Evolutionary conservation across 2,797 vertebrate genomes (phyloP).

Genomic region (Aotus griseimembra): DNA sequence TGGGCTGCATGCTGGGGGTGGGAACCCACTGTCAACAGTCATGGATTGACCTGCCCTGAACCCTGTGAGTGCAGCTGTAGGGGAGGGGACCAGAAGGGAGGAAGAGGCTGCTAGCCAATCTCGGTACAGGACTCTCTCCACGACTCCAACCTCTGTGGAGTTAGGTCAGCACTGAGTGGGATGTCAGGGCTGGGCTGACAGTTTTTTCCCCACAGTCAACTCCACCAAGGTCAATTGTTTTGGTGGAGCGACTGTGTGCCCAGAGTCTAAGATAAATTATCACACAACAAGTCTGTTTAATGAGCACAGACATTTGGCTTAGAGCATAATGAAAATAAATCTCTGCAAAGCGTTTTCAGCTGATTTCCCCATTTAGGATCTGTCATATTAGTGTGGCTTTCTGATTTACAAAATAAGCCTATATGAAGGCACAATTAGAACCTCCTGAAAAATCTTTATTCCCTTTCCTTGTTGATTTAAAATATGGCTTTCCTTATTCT

Average conservation of each 20-base stretch:
- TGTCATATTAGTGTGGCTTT: not conserved
- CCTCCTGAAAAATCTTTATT: not conserved
- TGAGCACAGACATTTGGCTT: constrained; percentile 50
- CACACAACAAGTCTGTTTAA: not conserved
- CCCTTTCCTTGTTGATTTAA: not conserved
- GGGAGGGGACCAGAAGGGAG: rapidly evolving
- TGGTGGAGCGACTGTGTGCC: not conserved
- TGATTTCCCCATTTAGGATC: constrained; percentile 39
- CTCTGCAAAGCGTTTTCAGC: not conserved
- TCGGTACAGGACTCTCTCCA: not conserved
- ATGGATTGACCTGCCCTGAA: not conserved
- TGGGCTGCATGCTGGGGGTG: not conserved
- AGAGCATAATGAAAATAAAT: constrained; percentile 59
- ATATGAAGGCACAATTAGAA: not conserved
- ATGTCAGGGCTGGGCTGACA: too few relatives aligned
- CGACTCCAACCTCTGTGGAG: not conserved
- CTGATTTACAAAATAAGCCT: constrained; percentile 28
- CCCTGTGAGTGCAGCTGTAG: not conserved
- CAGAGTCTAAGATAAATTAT: not conserved
- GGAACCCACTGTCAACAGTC: not conserved
- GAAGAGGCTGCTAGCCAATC: not conserved
- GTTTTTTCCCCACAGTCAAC: not conserved
- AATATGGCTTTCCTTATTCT: not conserved
- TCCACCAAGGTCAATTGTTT: not conserved
- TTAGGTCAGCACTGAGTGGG: not conserved